phyloP scores from a whole-genome alignment of 2,888 invertebrate genomes.

The Acleris laterana region DNA sequence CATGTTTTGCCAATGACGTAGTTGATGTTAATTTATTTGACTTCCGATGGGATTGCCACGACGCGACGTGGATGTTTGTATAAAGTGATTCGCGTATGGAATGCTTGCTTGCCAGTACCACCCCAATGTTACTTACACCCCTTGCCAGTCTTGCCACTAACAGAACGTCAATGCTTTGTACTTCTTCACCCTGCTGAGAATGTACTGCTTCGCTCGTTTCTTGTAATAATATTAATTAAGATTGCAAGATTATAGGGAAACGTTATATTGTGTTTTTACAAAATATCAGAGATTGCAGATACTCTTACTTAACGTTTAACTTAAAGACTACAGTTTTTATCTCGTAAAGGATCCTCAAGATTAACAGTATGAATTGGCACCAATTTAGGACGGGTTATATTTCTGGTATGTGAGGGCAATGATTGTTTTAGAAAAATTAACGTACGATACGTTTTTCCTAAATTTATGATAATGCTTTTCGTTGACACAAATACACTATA shows the following conservation, averaged over 20 bases:
- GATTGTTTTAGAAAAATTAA: background rate
- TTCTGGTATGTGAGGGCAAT: no score
- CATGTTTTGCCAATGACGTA: slow-evolving; percentile 7
- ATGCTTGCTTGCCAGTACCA: slow-evolving; percentile 75
- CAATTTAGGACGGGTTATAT: background rate
- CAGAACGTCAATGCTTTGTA: slow-evolving; percentile 80
- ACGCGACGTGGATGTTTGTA: slow-evolving; percentile 8
- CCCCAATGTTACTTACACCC: slow-evolving; percentile 67
- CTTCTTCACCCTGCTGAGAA: slow-evolving; percentile 80
- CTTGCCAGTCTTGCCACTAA: slow-evolving; percentile 85
- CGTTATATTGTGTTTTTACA: no score
- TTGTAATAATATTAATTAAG: slow-evolving; percentile 45
- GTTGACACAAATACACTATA: slow-evolving; percentile 12
- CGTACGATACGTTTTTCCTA: background rate
- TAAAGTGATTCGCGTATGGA: slow-evolving; percentile 52
- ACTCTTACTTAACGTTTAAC: no score
- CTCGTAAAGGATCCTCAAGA: background rate
- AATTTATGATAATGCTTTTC: background rate
- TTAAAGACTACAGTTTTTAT: background rate
- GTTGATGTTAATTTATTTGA: slow-evolving; percentile 17
- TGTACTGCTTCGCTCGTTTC: slow-evolving; percentile 82
- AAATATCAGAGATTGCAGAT: no score
- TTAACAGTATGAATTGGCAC: background rate
- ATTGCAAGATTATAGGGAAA: background rate
- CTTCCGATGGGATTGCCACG: slow-evolving; percentile 14